Conservation (phyloP, 53 echinoderm and acorn worm genomes). For the Holothuria scabra region DNA sequence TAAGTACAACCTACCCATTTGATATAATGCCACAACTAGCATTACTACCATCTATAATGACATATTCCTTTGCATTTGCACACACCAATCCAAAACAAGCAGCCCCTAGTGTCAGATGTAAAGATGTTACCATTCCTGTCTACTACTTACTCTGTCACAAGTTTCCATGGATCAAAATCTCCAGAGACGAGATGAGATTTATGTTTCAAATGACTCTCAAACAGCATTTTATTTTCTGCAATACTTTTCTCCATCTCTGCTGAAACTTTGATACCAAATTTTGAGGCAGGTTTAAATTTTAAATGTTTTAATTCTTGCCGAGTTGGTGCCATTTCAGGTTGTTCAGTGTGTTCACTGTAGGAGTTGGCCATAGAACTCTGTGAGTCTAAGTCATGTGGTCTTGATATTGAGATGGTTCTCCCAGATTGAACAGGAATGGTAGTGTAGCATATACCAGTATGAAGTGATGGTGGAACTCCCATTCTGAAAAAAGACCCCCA, state of each 20-base stretch:
- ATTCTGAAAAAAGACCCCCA: constrained; percentile 33
- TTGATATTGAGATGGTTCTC: constrained; percentile 18
- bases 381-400: background rate
- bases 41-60: too few relatives aligned
- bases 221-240: constrained; percentile 61
- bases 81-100: too few relatives aligned
- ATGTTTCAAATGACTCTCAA: constrained; percentile 80
- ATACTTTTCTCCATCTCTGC: constrained; percentile 71
- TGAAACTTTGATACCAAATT: constrained; percentile 41
- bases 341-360: too few relatives aligned
- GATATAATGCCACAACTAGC: too few relatives aligned
- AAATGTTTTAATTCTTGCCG: too few relatives aligned
- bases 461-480: constrained; percentile 25
- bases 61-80: too few relatives aligned
- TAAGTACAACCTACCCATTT: too few relatives aligned
- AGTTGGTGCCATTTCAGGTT: too few relatives aligned
- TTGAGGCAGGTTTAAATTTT: background rate
- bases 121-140: too few relatives aligned
- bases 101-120: too few relatives aligned
- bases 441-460: constrained; percentile 48
- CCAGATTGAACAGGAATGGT: constrained; percentile 7
- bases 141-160: constrained; percentile 84
- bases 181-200: constrained; percentile 84
- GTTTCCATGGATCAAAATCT: constrained; percentile 93
- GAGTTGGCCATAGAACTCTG: background rate